These are phyloP conservation scores for Athetis lepigone DNA, from an alignment of 2,888 invertebrate genomes.

Conservation along the genomic window DNA sequence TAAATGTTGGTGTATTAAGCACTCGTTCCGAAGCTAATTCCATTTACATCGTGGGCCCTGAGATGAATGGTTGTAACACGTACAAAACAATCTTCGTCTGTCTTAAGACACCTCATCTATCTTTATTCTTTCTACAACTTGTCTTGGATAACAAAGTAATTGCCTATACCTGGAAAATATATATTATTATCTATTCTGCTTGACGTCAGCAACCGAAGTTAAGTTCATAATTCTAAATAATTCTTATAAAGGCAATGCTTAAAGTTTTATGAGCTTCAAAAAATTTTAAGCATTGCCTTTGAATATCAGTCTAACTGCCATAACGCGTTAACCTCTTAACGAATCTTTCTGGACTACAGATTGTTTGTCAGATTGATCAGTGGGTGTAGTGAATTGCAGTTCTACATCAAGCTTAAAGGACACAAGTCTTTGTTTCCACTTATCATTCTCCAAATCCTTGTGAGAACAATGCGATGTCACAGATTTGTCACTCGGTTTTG, in stretches of 20 bases:
- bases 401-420: conserved; percentile 63
- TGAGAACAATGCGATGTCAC: conserved; percentile 35
- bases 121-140: background rate
- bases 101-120: background rate
- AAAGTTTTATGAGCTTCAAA: no score
- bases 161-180: no score
- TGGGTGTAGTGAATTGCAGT: conserved; percentile 66
- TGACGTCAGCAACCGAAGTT: background rate
- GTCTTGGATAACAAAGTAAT: background rate
- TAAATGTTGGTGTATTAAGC: conserved; percentile 32
- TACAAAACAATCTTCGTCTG: background rate
- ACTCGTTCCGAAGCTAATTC: conserved; percentile 25
- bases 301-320: background rate
- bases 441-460: conserved; percentile 35
- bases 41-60: conserved; percentile 1
- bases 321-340: conserved; percentile 12
- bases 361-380: conserved; percentile 49
- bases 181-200: background rate
- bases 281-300: background rate
- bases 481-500: conserved; percentile 25
- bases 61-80: conserved; percentile 10
- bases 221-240: background rate
- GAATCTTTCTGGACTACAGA: conserved; percentile 15
- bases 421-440: conserved; percentile 56
- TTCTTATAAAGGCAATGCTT: no score